Conservation (phyloP, 2,797 vertebrate genomes). For the Gadopsis marmoratus region DNA sequence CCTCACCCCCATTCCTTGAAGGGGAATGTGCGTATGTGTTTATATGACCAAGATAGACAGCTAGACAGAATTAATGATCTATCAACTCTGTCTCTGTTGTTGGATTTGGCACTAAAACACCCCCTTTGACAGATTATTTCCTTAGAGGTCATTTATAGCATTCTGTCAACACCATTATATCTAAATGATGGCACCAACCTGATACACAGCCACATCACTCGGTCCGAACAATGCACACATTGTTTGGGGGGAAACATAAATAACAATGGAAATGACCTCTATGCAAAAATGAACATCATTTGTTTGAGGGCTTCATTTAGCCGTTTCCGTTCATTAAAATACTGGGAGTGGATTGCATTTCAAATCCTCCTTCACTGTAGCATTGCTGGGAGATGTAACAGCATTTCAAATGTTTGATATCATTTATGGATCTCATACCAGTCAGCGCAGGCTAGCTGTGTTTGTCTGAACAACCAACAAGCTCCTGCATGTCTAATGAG, state of each 20-base stretch:
- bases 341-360: slow-evolving; percentile 26
- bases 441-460: slow-evolving; percentile 21
- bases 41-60: slow-evolving; percentile 53
- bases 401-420: slow-evolving; percentile 53
- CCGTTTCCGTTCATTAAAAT: not conserved
- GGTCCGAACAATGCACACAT: slow-evolving; percentile 12
- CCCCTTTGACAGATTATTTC: slow-evolving; percentile 62
- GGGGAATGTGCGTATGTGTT: slow-evolving; percentile 39
- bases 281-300: slow-evolving; percentile 36
- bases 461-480: slow-evolving; percentile 41
- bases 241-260: slow-evolving; percentile 41
- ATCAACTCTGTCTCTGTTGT: slow-evolving; percentile 48
- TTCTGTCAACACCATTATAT: slow-evolving; percentile 54
- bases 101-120: slow-evolving; percentile 71
- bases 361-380: slow-evolving; percentile 30
- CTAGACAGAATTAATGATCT: slow-evolving; percentile 55
- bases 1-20: slow-evolving; percentile 40
- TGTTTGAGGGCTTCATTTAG: slow-evolving; percentile 7
- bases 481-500: slow-evolving; percentile 57
- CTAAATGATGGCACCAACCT: slow-evolving; percentile 44
- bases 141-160: slow-evolving; percentile 63
- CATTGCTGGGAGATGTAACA: slow-evolving; percentile 40
- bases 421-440: slow-evolving; percentile 57
- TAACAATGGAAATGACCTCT: slow-evolving; percentile 48
- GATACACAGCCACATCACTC: slow-evolving; percentile 22